Percentiles rank a stretch among this genome's conserved stretches.
Evolutionary conservation across 2,797 vertebrate species (phyloP).

Genomic region (Pelobates cultripes): DNA sequence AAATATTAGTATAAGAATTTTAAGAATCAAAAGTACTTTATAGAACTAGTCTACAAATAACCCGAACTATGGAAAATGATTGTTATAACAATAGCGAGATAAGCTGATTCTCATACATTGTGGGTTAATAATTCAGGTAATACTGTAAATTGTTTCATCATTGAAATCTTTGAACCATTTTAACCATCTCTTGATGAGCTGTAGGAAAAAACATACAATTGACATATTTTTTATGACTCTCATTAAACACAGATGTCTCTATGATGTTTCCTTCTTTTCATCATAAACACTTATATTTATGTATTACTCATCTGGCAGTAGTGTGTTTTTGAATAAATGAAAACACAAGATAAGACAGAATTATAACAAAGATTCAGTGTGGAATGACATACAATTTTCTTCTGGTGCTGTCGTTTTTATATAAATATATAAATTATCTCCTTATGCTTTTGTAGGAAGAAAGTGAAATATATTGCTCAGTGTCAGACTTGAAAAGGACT

Average conservation of each 20-base stretch:
- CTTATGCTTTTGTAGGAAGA: too few relatives aligned
- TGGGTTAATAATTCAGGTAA: constrained; percentile 24
- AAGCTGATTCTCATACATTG: not conserved
- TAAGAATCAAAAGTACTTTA: too few relatives aligned
- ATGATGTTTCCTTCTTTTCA: constrained; percentile 27
- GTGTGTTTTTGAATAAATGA: constrained; percentile 3
- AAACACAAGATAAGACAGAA: not conserved
- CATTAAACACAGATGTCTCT: constrained; percentile 28
- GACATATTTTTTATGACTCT: constrained; percentile 26
- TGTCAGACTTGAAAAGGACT: too few relatives aligned
- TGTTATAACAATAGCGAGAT: not conserved
- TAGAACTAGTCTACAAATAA: constrained; percentile 3
- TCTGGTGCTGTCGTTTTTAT: not conserved
- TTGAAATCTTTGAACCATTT: constrained; percentile 25
- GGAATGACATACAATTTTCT: not conserved
- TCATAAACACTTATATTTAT: constrained; percentile 28
- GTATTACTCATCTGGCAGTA: constrained; percentile 34
- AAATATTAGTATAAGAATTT: too few relatives aligned
- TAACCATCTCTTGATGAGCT: constrained; percentile 12
- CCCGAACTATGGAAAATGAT: not conserved
- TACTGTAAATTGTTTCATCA: constrained; percentile 31
- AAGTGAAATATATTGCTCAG: too few relatives aligned
- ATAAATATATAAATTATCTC: too few relatives aligned
- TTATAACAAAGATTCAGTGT: not conserved
- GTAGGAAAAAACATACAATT: constrained; percentile 31